Base-by-base conservation (phyloP, 2,797 vertebrate genomes). In the Fistularia tabacaria region DNA sequence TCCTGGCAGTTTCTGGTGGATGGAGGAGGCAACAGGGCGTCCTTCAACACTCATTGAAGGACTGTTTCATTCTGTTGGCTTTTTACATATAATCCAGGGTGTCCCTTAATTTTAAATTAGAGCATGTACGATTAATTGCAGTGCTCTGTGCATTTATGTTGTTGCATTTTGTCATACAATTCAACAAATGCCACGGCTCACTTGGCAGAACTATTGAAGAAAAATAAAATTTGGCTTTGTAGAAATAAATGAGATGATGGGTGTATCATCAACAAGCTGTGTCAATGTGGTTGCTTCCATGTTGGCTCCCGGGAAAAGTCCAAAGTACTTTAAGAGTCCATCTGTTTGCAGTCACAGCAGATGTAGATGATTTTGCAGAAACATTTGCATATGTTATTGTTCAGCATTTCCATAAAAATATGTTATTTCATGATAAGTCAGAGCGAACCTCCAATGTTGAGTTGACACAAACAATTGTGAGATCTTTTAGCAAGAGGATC, bases 281-380 rank as follows among this genome's bases (percentile, higher is more conserved):
- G n/a, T 45, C 36, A 57, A 72, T 54, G 38, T 52, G 64, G 39
- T 38, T 14, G 40, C 61, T 51, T 69, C 59, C 70, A 54, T 66
- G 55, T 62, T 65, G 59, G 53, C 50, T 38, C 39, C 8, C 3
- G 59, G 62, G 69, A 73, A 41, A 13, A 64, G 14, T 73, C 56
- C 65, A 74, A 68, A 69, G 64, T 61, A 66, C 66, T 76, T 72
- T 40, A 75, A 55, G 78, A 49, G 52, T 82, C 73, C 71, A 74
- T 75, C 67, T 75, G 74, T 69, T 70, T 54, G 54, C 51, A 62
- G 62, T 72, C 49, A 48, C n/a, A 72, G 57, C 72, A 64, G 63
- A 68, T 79, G 59, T 61, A 59, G 46, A 67, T 64, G 56, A 59
- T 66, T 45, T 67, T 66, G 36, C 37, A 11, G 41, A 50, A 10